These are phyloP conservation scores for Cyrtodaria siliqua DNA, from an alignment of 2,888 invertebrate species.

Conservation along the genomic window DNA sequence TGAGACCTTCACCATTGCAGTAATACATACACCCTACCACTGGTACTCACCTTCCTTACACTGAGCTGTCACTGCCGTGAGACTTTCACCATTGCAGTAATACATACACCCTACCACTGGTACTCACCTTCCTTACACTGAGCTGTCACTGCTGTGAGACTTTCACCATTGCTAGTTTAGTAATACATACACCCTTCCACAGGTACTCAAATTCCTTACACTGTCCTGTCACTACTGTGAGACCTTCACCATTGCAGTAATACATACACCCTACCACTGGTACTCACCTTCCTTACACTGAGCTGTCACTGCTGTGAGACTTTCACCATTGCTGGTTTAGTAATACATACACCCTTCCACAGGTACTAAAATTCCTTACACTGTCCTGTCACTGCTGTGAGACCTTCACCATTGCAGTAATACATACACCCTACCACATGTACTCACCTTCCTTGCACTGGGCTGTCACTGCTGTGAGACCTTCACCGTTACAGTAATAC, in stretches of 20 bases:
- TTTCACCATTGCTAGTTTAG: slow-evolving; percentile 82
- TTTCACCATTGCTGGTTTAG: slow-evolving; percentile 81
- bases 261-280: too few relatives aligned
- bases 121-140: slow-evolving; percentile 80
- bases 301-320: slow-evolving; percentile 78
- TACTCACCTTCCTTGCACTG: slow-evolving; percentile 80
- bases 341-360: slow-evolving; percentile 78
- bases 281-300: slow-evolving; percentile 80
- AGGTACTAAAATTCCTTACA: slow-evolving; percentile 79
- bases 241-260: slow-evolving; percentile 81
- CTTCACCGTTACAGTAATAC: slow-evolving; percentile 81
- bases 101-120: too few relatives aligned
- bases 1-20: slow-evolving; percentile 80
- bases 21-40: too few relatives aligned
- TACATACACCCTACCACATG: slow-evolving; percentile 22
- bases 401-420: slow-evolving; percentile 81
- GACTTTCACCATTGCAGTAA: slow-evolving; percentile 81
- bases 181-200: slow-evolving; percentile 62
- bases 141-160: slow-evolving; percentile 78
- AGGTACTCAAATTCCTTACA: slow-evolving; percentile 79
- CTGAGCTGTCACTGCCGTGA: slow-evolving; percentile 77
- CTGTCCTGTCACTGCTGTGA: slow-evolving; percentile 77
- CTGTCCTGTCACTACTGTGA: slow-evolving; percentile 78
- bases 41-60: slow-evolving; percentile 80
- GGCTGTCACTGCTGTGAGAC: slow-evolving; percentile 78